Base-by-base conservation (phyloP, 1,140 invertebrate genomes). In the Drosophila watanabei region DNA sequence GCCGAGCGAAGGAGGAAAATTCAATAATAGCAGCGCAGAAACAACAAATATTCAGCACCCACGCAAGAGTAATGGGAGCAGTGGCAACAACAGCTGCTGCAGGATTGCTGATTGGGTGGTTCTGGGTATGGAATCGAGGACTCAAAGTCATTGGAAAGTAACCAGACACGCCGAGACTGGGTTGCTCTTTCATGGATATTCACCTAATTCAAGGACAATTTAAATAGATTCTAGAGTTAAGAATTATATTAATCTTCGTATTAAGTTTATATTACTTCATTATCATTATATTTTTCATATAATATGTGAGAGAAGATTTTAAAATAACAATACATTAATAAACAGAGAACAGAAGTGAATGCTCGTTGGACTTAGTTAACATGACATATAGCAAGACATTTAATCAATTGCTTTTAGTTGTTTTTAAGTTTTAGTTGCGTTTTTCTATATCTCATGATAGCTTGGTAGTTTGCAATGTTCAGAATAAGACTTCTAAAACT, bases 21-120 rank as follows among this genome's bases (percentile, higher is more conserved):
- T 82, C 82, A 86, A 86, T 86, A 86, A 76, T 58, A 82, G 49
- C 72, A 48, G 33, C 64, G 46, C 37, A 65, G 51, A 28, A 80
- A 73, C 48, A 73, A 59, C 68, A 65, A 61, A 78, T 43, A 30
- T 52, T 33, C 56, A 35, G 18, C 64, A 39, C 64, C 75, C 75
- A 61, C 75, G 75, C 75, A 56, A 58, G 30, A 49, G 39, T 49
- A 59, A 43, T 64, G 51, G 56, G 32, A 60, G 52, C 56, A 32
- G 49, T 48, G 68, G 68, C 68, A 71, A 71, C 39, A 71, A 71
- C 68, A 71, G 68, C 68, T 69, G 63, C 68, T 56, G 39, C 63
- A 71, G 63, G 39, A 69, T 37, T 57, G 54, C 35, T 57, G 54
- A 37, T 49, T 54, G 46, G 41, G 35, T 16, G 35, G 61, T 18